Percentiles rank a stretch among this genome's conserved stretches.
Conservation (phyloP, 2,888 invertebrate genomes). For the Pardosa pseudoannulata region DNA sequence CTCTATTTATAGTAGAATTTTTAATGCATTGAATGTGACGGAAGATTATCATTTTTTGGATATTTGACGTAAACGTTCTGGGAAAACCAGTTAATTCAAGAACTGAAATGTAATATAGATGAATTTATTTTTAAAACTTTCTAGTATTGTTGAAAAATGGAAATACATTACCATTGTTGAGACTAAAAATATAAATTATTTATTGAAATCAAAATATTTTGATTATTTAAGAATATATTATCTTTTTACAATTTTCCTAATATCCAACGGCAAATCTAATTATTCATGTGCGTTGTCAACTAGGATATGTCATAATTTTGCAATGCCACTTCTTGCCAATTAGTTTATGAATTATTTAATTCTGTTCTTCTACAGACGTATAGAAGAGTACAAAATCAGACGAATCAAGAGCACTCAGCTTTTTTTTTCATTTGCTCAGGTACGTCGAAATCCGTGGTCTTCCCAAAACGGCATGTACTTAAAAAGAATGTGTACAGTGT, state of each 20-base stretch:
- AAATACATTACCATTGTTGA: conserved; percentile 4
- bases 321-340: background rate
- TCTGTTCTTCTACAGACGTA: background rate
- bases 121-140: background rate
- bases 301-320: background rate
- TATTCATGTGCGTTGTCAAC: no score
- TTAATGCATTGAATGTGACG: conserved; percentile 22
- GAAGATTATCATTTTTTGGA: conserved; percentile 25
- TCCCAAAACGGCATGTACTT: conserved; percentile 65
- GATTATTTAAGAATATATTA: background rate
- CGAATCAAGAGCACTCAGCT: background rate
- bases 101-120: background rate
- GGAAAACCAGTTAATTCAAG: conserved; percentile 28
- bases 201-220: conserved; percentile 12
- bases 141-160: conserved; percentile 1
- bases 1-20: conserved; percentile 66
- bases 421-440: background rate
- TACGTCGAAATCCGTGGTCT: conserved; percentile 31
- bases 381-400: background rate
- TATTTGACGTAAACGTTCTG: conserved; percentile 47
- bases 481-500: conserved; percentile 38
- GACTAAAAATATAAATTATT: background rate
- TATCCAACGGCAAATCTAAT: no score
- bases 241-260: no score
- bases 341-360: background rate